Evolutionary conservation across 2,888 invertebrate genomes (phyloP).

Genomic region (Myopa tessellatipennis): DNA sequence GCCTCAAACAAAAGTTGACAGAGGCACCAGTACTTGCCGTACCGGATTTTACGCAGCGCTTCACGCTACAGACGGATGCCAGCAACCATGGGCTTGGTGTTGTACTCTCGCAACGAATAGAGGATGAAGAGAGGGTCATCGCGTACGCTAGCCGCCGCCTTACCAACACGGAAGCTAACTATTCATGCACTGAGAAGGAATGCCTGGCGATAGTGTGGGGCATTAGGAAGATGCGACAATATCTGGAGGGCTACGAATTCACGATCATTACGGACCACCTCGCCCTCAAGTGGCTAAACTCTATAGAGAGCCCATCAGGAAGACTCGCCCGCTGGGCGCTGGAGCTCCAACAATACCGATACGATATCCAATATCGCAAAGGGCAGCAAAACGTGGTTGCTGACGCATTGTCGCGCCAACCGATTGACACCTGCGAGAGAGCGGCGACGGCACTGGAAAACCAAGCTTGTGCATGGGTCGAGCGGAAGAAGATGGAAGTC

Average conservation of each 20-base stretch:
- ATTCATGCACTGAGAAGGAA: no score
- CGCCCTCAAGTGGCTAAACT: no score
- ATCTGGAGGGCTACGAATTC: no score
- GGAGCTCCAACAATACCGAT: conserved; percentile 13
- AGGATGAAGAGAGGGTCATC: neutral
- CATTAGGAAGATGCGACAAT: no score
- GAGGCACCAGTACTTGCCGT: neutral
- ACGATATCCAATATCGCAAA: conserved; percentile 6
- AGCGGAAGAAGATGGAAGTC: neutral
- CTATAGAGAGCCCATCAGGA: neutral
- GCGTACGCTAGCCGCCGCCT: no score
- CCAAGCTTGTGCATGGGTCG: neutral
- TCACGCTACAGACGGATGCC: conserved; percentile 24
- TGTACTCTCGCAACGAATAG: neutral
- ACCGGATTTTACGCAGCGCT: neutral
- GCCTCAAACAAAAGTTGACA: conserved; percentile 3
- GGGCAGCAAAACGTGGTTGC: conserved; percentile 19
- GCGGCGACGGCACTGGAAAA: neutral
- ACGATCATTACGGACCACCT: no score
- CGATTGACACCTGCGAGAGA: neutral
- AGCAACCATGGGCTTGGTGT: conserved; percentile 2
- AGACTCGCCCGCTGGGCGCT: conserved; percentile 16
- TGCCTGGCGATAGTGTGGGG: no score
- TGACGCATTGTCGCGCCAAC: conserved; percentile 19
- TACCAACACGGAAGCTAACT: no score